Percentiles rank a stretch among this genome's conserved stretches.
phyloP scores from a whole-genome alignment of 23 tunicate species.

The Diplosoma virens region DNA sequence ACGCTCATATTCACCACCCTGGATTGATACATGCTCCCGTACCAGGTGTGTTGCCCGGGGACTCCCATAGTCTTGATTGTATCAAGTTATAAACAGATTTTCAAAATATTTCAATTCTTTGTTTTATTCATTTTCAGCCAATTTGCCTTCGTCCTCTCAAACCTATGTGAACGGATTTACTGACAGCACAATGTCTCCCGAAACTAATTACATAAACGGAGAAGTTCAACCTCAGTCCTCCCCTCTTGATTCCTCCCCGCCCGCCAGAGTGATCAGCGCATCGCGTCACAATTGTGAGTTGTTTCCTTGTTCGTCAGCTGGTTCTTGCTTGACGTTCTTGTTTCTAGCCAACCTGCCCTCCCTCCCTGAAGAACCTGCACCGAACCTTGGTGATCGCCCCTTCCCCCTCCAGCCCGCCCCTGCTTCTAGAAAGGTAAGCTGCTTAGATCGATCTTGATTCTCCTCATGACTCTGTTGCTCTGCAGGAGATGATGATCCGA shows the following conservation, averaged over 20 bases:
- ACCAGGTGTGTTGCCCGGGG: too few species aligned
- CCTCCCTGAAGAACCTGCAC: slow-evolving; percentile 35
- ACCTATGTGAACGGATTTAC: too few species aligned
- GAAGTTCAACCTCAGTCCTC: slow-evolving; percentile 7
- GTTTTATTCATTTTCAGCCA: too few species aligned
- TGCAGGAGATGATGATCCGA: slow-evolving; percentile 79
- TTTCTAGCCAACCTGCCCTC: too few species aligned
- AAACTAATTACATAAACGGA: neutral
- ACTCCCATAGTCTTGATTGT: too few species aligned
- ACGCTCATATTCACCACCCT: too few species aligned
- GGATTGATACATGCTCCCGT: too few species aligned
- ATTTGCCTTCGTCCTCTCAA: too few species aligned
- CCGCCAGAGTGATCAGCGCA: slow-evolving; percentile 80
- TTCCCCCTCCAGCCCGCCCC: slow-evolving; percentile 94
- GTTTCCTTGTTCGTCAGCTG: too few species aligned
- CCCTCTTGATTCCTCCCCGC: slow-evolving; percentile 35
- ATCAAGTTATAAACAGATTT: too few species aligned
- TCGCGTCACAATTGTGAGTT: slow-evolving; percentile 59
- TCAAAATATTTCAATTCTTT: too few species aligned
- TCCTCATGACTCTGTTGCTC: neutral
- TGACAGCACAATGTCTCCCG: neutral
- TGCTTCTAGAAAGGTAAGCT: slow-evolving; percentile 56
- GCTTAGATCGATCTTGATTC: neutral
- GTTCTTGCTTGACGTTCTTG: too few species aligned
- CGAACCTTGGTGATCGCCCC: neutral